Evolutionary conservation across 2,888 invertebrate genomes (phyloP), one percentile per base, ranked within the genome.

Genomic region (Xestia xanthographa): DNA sequence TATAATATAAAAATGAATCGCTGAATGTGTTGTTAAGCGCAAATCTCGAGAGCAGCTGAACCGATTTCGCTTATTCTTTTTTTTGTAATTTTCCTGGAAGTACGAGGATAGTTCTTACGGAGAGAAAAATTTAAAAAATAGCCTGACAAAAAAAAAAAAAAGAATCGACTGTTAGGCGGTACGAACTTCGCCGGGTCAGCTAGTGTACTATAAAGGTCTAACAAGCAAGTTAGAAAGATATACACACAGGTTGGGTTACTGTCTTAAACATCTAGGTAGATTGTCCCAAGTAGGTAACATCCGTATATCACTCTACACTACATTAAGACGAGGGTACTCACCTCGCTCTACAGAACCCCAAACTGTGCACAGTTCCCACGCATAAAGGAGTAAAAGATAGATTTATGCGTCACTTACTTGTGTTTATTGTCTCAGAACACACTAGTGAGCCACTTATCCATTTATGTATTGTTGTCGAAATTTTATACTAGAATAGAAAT

Each of bases 391-490:
- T 82, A 84, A 86, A 84, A 82, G 77, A 82, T 76, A 84, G 75
- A 86, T 86, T 86, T 80, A 84, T 86, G 75, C 76, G 79, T 86
- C 74, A 82, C 86, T 86, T 82, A 77, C 77, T 78, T 79, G 66
- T 86, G 71, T 86, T 86, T 86, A 86, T 86, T 80, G 84, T 86
- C 82, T 82, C 67, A 66, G 63, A 73, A 70, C 63, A 84, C 58
- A 82, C 77, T 82, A 76, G 82, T 68, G 58, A 62, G 73, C 67
- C 65, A 48, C 74, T 65, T 74, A 74, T 58, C 50, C 26, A 62
- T 9, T 8, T 29, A 60, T 34, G 34, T 68, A 69, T 50, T 53
- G 41, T 66, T 66, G 22, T 45, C 41, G 62, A 26, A 58, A 48
- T 53, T 82, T 66, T 53, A 68, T 63, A 56, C 22, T 48, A 58